phyloP scores from a whole-genome alignment of 2,888 invertebrate species.

The Hyposoter didymator region DNA sequence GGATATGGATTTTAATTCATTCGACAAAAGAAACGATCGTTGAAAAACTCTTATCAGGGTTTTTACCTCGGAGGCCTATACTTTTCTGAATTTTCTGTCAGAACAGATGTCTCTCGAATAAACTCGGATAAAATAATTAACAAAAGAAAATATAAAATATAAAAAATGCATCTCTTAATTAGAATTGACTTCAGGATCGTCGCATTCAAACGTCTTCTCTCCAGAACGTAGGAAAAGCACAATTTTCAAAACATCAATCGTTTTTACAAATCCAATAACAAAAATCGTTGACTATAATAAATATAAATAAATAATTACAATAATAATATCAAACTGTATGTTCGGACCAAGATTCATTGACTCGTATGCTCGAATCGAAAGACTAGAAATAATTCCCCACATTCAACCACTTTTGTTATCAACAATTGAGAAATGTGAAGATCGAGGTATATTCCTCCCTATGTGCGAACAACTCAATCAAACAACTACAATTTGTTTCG shows the following conservation, averaged over 20 bases:
- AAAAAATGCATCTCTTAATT: background rate
- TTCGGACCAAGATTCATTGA: background rate
- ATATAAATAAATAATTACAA: constrained; percentile 32
- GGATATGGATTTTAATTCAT: background rate
- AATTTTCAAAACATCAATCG: background rate
- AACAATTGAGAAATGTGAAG: background rate
- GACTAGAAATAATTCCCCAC: background rate
- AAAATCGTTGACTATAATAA: constrained; percentile 9
- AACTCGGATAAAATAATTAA: background rate
- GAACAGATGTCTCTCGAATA: background rate
- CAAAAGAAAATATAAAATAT: background rate
- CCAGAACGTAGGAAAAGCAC: background rate
- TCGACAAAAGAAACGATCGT: background rate
- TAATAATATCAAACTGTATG: constrained; percentile 8
- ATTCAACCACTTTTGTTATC: background rate
- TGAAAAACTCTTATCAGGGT: background rate
- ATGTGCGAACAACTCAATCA: background rate
- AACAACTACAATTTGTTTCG: background rate
- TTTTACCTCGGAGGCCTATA: background rate
- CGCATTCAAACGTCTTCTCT: background rate
- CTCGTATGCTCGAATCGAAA: background rate
- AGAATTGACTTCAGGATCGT: background rate
- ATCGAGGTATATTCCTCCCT: background rate
- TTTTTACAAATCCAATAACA: constrained; percentile 1
- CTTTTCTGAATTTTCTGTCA: background rate